phyloP scores from a whole-genome alignment of 2,888 invertebrate species.

The Anoplius nigerrimus region DNA sequence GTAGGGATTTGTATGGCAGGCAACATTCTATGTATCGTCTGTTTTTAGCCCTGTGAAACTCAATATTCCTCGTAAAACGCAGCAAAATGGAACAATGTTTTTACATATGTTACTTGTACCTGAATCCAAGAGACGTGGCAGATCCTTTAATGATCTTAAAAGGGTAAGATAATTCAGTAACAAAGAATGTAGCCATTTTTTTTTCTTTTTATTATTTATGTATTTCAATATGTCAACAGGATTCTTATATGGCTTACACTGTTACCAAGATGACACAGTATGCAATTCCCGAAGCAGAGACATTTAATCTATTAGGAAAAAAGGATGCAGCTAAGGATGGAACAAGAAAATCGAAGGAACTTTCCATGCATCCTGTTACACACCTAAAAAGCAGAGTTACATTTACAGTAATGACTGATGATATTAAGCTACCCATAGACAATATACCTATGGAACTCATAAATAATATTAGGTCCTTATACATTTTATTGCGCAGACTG shows the following conservation, averaged over 20 bases:
- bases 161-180: conserved; percentile 66
- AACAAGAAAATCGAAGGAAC: conserved; percentile 29
- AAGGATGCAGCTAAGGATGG: conserved; percentile 45
- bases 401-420: conserved; percentile 87
- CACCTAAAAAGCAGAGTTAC: conserved; percentile 86
- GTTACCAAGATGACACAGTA: conserved; percentile 84
- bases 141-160: conserved; percentile 79
- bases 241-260: conserved; percentile 77
- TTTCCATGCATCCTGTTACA: conserved; percentile 78
- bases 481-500: too few species aligned
- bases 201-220: background rate
- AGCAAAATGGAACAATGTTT: conserved; percentile 89
- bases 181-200: background rate
- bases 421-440: conserved; percentile 80
- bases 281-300: conserved; percentile 84
- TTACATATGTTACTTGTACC: conserved; percentile 85
- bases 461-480: conserved; percentile 78
- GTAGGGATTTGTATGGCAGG: background rate
- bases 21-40: too few species aligned
- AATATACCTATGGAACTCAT: conserved; percentile 84
- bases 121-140: conserved; percentile 76
- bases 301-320: conserved; percentile 83
- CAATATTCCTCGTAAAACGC: conserved; percentile 83
- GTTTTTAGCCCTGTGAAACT: conserved; percentile 81
- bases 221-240: conserved; percentile 46